phyloP scores from a whole-genome alignment of 2,113 vertebrate genomes.

The Carettochelys insculpta region DNA sequence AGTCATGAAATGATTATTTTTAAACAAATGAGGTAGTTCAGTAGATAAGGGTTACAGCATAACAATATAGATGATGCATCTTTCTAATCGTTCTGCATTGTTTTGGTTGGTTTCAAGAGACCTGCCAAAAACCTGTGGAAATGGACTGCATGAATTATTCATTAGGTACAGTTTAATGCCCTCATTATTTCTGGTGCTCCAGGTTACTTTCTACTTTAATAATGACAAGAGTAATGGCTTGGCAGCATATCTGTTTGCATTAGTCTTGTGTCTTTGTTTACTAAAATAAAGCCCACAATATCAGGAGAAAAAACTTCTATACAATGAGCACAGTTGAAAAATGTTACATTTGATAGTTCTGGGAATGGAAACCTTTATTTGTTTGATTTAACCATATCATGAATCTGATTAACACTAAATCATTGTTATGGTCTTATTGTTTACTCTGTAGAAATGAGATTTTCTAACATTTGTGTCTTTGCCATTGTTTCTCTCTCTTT shows the following conservation, averaged over 20 bases:
- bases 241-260: constrained; percentile 26
- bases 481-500: background rate
- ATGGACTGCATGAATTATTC: constrained; percentile 50
- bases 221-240: constrained; percentile 46
- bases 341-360: background rate
- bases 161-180: constrained; percentile 26
- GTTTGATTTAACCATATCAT: constrained; percentile 15
- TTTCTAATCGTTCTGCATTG: constrained; percentile 39
- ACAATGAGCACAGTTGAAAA: constrained; percentile 18
- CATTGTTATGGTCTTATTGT: constrained; percentile 7
- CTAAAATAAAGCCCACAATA: constrained; percentile 13
- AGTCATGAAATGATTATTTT: background rate
- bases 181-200: constrained; percentile 52
- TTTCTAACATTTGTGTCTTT: background rate
- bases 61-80: constrained; percentile 21
- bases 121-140: constrained; percentile 23
- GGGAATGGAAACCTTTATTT: background rate
- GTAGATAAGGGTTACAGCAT: constrained; percentile 8
- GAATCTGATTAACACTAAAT: background rate
- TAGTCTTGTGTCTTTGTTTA: constrained; percentile 20
- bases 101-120: constrained; percentile 22
- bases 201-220: constrained; percentile 46
- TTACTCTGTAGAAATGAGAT: background rate
- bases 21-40: constrained; percentile 43
- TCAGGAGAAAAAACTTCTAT: constrained; percentile 21